These are phyloP conservation scores for Spea multiplicata DNA, from an alignment of 2,113 vertebrate genomes.

Conservation along the genomic window DNA sequence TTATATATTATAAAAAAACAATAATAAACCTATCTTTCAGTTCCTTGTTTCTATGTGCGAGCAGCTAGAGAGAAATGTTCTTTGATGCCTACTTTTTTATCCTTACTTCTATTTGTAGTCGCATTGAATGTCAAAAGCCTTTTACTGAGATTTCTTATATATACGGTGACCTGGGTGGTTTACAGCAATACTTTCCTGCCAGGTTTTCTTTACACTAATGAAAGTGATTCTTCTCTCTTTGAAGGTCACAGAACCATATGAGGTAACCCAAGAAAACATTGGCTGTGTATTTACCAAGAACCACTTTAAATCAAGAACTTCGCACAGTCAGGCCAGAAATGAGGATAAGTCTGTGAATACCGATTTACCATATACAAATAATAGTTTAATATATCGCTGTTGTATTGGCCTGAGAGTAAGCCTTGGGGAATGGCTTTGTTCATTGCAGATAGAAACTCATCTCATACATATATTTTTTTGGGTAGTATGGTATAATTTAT, in stretches of 20 bases:
- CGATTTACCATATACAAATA: too few species aligned
- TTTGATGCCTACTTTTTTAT: slow-evolving; percentile 39
- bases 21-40: neutral
- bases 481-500: too few species aligned
- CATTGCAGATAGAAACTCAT: too few species aligned
- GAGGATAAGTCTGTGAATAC: too few species aligned
- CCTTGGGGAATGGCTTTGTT: too few species aligned
- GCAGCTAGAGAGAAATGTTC: slow-evolving; percentile 3
- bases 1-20: neutral
- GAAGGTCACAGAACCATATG: slow-evolving; percentile 34
- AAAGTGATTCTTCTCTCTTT: slow-evolving; percentile 35
- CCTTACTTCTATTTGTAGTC: slow-evolving; percentile 22
- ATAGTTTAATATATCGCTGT: too few species aligned
- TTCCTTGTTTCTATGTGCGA: slow-evolving; percentile 3
- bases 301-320: too few species aligned
- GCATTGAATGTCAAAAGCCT: slow-evolving; percentile 44
- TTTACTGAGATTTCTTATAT: slow-evolving; percentile 42
- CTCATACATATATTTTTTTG: too few species aligned
- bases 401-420: too few species aligned
- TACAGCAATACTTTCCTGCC: slow-evolving; percentile 34
- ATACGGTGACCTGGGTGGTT: slow-evolving; percentile 40
- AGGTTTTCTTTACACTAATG: slow-evolving; percentile 42
- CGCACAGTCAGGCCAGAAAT: too few species aligned
- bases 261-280: slow-evolving; percentile 22
- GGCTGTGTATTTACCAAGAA: slow-evolving; percentile 4